Base-by-base conservation (phyloP, 2,113 vertebrate genomes). In the Pionites leucogaster region DNA sequence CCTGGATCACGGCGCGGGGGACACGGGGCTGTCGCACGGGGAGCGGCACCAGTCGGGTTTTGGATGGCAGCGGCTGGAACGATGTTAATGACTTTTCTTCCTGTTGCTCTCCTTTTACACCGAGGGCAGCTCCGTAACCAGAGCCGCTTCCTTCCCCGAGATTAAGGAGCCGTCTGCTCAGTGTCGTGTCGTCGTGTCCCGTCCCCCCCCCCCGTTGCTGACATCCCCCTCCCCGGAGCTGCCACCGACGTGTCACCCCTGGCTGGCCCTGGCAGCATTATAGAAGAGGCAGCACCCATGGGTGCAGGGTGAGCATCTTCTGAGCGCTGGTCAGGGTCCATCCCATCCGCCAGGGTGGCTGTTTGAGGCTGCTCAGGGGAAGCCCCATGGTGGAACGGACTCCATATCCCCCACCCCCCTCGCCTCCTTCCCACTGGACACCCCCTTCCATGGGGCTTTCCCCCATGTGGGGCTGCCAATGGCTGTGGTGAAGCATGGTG, bases 111-210 rank as follows among this genome's bases (percentile, higher is more conserved):
- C 96, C 95, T 65, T 95, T 97, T 97, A 96, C 96, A 89, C 87
- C 92, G 94, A 63, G 94, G 96, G 96, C 94, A 93, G 94, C 97
- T 91, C 85, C 76, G 97, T 97, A 98, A 98, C 97, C 77, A 65
- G 97, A 98, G 95, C 95, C 22, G 94, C 96, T 98, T 98, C 98
- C 98, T 98, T 98, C 95, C 97, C 96, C 90, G 91, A 98, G 98
- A 97, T 98, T 98, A 98, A 98, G 93, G 95, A 94, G 89, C 91
- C 60, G 93, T 94, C 88, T 95, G 90, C 92, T 95, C 47, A 63
- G 80, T 25, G 82, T n/a, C 42, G 42, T 44, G 42, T 44, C 17
- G 37, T 37, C 42, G n/a, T n/a, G n/a, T n/a, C n/a, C n/a, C n/a
- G n/a, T n/a, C 29, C n/a, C 50, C 17, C 88, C 86, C 80, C 35